A percentile compares a stretch with the other conserved stretches of the same genome.
Conservation (phyloP, 2,888 invertebrate species). For the Listrodromus nycthemerus region DNA sequence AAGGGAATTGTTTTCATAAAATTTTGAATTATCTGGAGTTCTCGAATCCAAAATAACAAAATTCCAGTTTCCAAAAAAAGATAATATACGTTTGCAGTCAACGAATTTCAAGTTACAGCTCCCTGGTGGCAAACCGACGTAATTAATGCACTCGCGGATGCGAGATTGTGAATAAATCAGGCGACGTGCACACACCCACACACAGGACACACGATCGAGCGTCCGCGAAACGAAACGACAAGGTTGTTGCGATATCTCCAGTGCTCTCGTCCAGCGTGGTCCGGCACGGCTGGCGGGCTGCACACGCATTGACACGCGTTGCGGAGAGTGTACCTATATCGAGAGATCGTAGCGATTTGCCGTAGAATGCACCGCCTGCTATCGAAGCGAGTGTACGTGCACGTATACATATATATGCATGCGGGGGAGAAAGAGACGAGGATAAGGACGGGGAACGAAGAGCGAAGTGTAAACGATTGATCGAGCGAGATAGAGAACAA, state of each 20-base stretch:
- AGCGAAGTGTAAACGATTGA: conserved; percentile 70
- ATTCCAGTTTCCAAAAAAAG: neutral
- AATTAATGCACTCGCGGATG: conserved; percentile 55
- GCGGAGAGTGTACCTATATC: conserved; percentile 6
- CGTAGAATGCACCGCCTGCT: conserved; percentile 63
- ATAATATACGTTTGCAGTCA: conserved; percentile 1
- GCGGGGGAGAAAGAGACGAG: conserved; percentile 53
- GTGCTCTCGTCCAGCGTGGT: conserved; percentile 3
- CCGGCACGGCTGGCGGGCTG: conserved; percentile 10
- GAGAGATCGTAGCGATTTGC: conserved; percentile 57
- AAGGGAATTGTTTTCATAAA: no score
- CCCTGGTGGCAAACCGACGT: conserved; percentile 30
- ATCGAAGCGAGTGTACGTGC: neutral
- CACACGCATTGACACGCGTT: conserved; percentile 55
- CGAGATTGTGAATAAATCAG: conserved; percentile 55
- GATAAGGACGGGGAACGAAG: conserved; percentile 65
- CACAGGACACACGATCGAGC: neutral
- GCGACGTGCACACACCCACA: conserved; percentile 22
- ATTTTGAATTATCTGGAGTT: no score
- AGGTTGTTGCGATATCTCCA: conserved; percentile 48
- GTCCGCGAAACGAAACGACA: conserved; percentile 36
- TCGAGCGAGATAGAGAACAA: conserved; percentile 70
- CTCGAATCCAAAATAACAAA: no score
- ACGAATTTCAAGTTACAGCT: conserved; percentile 22
- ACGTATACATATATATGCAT: conserved; percentile 19